Base-by-base conservation (phyloP, 2,113 vertebrate genomes). In the Hippopotamus amphibius region DNA sequence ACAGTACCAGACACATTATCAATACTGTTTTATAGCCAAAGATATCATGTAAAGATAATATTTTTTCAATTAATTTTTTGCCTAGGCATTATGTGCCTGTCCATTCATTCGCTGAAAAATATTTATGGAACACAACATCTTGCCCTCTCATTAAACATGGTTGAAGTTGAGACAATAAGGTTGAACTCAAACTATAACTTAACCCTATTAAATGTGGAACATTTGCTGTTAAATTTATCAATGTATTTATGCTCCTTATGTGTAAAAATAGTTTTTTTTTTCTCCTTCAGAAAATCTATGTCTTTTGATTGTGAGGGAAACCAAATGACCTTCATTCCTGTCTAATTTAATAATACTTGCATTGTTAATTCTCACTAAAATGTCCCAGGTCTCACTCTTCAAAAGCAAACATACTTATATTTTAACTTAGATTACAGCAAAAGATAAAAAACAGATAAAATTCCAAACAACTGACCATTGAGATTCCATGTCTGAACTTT, bases 401-500 rank as follows among this genome's bases (percentile, higher is more conserved):
- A 89, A 87, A 93, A 90, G 37, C 30, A 77, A 57, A 87, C 3
- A 53, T 33, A 83, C 4, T 65, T 91, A 57, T 59, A 97, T 93
- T 91, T 96, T 97, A 95, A 95, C 19, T 74, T 74, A 88, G 59
- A 80, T 87, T 92, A 74, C 68, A 63, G 90, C 14, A 80, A 94
- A 96, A 90, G 71, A 93, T 88, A 88, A 90, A 81, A 81, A 33
- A 26, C 24, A 90, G 21, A 71, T 81, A 26, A 74, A 5, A 95
- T 93, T 96, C 76, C 61, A 55, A 22, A 96, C 68, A 96, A 82
- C 33, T 90, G 86, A 93, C 90, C 97, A 94, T 0, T 93, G 96
- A 98, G 88, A 96, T 50, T 95, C 96, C 71, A 92, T 41, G 96
- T 95, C 90, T 97, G 97, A 69, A 95, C 59, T 92, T 41, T 98